These are phyloP conservation scores for Nylanderia fulva DNA, from an alignment of 1,140 invertebrate genomes.

Conservation along the genomic window DNA sequence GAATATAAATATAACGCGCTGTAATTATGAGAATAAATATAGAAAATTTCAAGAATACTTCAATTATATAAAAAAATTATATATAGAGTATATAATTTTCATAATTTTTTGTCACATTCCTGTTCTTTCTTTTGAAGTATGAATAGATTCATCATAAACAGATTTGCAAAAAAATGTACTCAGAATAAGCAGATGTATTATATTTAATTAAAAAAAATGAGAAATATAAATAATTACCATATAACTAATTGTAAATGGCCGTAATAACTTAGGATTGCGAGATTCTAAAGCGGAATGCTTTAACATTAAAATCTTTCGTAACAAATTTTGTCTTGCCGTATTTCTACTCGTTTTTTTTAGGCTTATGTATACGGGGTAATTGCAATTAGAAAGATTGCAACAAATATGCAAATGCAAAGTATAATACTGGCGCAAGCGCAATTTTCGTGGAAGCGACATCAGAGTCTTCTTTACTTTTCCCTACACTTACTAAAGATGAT, in stretches of 20 bases:
- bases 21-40: neutral
- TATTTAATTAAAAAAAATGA: neutral
- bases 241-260: constrained; percentile 8
- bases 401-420: constrained; percentile 66
- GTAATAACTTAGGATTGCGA: neutral
- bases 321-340: constrained; percentile 32
- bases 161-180: neutral
- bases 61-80: neutral
- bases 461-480: constrained; percentile 4
- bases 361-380: constrained; percentile 47
- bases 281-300: constrained; percentile 30
- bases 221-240: constrained; percentile 24
- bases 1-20: neutral
- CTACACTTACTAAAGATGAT: constrained; percentile 18
- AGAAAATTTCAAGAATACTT: neutral
- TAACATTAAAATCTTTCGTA: no score
- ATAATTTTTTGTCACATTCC: neutral
- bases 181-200: neutral
- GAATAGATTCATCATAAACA: neutral
- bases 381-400: constrained; percentile 49
- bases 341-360: neutral
- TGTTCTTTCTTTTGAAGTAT: neutral
- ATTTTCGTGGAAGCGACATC: constrained; percentile 22
- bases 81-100: neutral
- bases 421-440: constrained; percentile 50